Evolutionary conservation across 2,888 invertebrate species (phyloP).

Genomic region (Tenthredo amoena): DNA sequence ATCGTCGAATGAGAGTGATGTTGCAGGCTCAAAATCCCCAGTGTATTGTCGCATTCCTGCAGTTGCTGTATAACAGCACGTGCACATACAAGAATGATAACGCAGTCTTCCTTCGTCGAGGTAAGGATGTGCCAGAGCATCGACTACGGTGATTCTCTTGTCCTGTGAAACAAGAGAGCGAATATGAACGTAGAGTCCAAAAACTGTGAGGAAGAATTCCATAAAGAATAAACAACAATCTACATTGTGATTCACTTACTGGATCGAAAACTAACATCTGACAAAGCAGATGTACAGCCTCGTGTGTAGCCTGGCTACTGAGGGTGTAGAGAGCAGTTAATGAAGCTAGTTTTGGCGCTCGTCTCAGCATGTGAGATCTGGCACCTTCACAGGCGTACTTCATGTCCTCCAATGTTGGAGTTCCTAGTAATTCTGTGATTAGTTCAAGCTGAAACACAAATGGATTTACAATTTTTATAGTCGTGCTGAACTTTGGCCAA

Average conservation of each 20-base stretch:
- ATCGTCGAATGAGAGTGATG: conserved; percentile 95
- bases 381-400: conserved; percentile 98
- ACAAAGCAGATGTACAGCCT: conserved; percentile 97
- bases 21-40: conserved; percentile 93
- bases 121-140: conserved; percentile 98
- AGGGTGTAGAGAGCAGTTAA: conserved; percentile 95
- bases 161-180: conserved; percentile 80
- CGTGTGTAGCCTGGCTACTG: conserved; percentile 96
- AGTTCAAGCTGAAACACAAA: conserved; percentile 89
- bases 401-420: conserved; percentile 97
- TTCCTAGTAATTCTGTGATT: conserved; percentile 98
- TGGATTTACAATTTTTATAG: background rate
- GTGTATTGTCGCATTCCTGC: conserved; percentile 92
- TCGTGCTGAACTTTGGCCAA: background rate
- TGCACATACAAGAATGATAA: conserved; percentile 99
- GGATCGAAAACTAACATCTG: conserved; percentile 99
- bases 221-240: background rate
- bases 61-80: conserved; percentile 94
- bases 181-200: background rate
- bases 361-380: conserved; percentile 92
- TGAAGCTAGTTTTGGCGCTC: conserved; percentile 93
- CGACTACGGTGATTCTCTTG: conserved; percentile 95
- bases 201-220: background rate
- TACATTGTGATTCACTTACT: conserved; percentile 80
- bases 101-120: conserved; percentile 98